These are phyloP conservation scores for Cinara cedri DNA, from an alignment of 2,888 invertebrate genomes.

Conservation along the genomic window DNA sequence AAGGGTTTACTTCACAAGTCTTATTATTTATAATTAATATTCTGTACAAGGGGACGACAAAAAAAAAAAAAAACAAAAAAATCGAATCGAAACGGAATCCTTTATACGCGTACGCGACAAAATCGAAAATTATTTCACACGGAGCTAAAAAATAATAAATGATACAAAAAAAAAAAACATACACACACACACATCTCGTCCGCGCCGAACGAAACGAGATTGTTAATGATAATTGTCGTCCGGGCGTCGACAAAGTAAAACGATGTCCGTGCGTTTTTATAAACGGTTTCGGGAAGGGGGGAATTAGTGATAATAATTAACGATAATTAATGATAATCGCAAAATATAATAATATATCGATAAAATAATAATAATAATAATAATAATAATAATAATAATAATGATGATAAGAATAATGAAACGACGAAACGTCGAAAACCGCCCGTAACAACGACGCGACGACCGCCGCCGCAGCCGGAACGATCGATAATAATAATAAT, in stretches of 20 bases:
- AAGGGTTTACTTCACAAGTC: constrained; percentile 52
- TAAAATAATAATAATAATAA: constrained; percentile 6
- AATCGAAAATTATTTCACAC: constrained; percentile 8
- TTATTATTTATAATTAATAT: constrained; percentile 49
- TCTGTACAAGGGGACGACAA: constrained; percentile 23
- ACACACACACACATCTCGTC: neutral
- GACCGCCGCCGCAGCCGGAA: too few species aligned
- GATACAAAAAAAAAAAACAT: too few species aligned
- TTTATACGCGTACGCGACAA: neutral
- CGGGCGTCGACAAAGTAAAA: neutral
- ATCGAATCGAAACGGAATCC: neutral
- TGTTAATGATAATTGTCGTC: constrained; percentile 2
- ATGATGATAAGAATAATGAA: constrained; percentile 20
- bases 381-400: constrained; percentile 23
- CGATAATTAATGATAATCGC: neutral
- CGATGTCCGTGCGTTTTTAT: neutral
- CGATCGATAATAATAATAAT: too few species aligned
- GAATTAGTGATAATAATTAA: too few species aligned
- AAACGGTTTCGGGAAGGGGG: neutral
- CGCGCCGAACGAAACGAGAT: neutral
- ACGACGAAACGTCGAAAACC: constrained; percentile 44
- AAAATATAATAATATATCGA: neutral
- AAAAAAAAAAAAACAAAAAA: constrained; percentile 2
- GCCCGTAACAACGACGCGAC: neutral
- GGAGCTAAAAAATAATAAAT: neutral